These are phyloP conservation scores for Oligia fasciuncula DNA, from an alignment of 2,888 invertebrate species.

Conservation along the genomic window DNA sequence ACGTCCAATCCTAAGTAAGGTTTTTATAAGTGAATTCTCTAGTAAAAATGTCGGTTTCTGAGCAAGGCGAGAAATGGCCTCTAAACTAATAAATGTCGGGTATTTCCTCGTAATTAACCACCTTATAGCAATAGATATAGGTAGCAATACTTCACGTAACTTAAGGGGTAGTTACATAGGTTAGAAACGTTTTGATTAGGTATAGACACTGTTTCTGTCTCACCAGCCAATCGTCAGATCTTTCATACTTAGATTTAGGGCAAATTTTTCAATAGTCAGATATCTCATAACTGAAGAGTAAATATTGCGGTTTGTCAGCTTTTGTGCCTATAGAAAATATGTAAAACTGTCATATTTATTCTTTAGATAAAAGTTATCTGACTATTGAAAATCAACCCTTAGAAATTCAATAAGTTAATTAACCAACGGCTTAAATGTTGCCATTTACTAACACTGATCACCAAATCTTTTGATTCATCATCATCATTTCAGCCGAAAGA, in stretches of 20 bases:
- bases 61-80: slow-evolving; percentile 65
- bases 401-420: not conserved
- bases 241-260: not conserved
- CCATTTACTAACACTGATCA: too few species aligned
- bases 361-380: too few species aligned
- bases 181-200: not conserved
- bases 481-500: too few species aligned
- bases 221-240: not conserved
- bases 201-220: not conserved
- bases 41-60: slow-evolving; percentile 65
- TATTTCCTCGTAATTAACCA: slow-evolving; percentile 68
- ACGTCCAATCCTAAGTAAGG: slow-evolving; percentile 25
- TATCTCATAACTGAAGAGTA: too few species aligned
- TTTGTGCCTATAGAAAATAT: too few species aligned
- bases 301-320: too few species aligned
- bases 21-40: slow-evolving; percentile 57
- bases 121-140: slow-evolving; percentile 64
- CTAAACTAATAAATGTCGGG: slow-evolving; percentile 69
- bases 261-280: too few species aligned
- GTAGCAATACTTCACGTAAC: slow-evolving; percentile 25
- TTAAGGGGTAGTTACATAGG: slow-evolving; percentile 43
- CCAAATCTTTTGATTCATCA: too few species aligned
- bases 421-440: too few species aligned
- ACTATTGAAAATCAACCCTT: too few species aligned
- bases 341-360: too few species aligned